Base-by-base conservation (phyloP, 1,140 invertebrate species). In the Temnothorax nylanderi region DNA sequence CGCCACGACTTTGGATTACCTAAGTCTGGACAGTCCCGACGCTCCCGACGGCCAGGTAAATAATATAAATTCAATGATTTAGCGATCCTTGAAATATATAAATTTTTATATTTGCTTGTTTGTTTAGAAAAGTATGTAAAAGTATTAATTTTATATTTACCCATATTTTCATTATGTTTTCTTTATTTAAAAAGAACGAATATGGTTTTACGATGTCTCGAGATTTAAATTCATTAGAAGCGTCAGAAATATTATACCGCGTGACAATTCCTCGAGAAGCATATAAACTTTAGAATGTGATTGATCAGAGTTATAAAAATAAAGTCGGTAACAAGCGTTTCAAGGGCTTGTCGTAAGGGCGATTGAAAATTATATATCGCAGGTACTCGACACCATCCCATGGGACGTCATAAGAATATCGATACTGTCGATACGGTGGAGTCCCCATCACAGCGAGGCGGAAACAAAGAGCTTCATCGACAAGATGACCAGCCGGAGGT, bases 1-100 rank as follows among this genome's bases (percentile, higher is more conserved):
- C 91, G 96, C 96, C 58, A 96, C 96, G 18, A 95, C 94, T 44
- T 95, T 98, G 60, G 97, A 98, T 95, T 97, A 97, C 92, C 95
- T 98, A 77, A 97, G 96, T 92, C 95, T 98, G 80, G 97, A 97
- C 58, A 94, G 94, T 62, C 92, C 93, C 10, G 95, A 95, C 65
- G 90, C 93, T 32, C 93, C 94, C 58, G 95, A 95, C 56, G 92
- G 90, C 11, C 91, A 92, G 84, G 92, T 93, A 72, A 88, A 41
- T 60, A 13, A 16, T 21, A 49, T 13, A 26, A 64, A 26, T 41
- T 81, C 13, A 47, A 34, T 34, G 49, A 62, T 34, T 34, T 13
- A 26, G 2, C 8, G 11, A 10, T 11, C 18, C 18, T 44, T 2
- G 37, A 32, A 34, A 32, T 56, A 26, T 18, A 26, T 64, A 10